Conservation (phyloP, 2,797 vertebrate species). For the Hafferia zeledoni region DNA sequence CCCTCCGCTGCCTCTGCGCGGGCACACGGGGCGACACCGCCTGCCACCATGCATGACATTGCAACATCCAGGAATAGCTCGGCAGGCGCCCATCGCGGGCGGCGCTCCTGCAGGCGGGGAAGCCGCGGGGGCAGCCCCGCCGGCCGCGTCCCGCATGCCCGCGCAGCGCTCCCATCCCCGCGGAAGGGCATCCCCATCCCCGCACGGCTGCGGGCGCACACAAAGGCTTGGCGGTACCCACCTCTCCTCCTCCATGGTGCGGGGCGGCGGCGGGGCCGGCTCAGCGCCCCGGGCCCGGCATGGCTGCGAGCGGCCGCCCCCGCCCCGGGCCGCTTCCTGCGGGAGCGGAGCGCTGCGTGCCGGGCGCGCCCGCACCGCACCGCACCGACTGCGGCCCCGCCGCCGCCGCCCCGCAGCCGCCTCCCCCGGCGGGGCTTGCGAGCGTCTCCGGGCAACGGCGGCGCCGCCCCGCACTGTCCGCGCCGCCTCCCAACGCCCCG, state of each 20-base stretch:
- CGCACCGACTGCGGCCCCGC: constrained; percentile 21
- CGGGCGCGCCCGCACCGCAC: constrained; percentile 44
- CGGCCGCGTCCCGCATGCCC: neutral
- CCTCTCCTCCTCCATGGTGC: constrained; percentile 78
- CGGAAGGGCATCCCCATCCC: neutral
- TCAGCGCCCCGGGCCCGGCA: neutral
- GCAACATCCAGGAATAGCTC: neutral
- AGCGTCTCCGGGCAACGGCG: constrained; percentile 73
- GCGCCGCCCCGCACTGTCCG: neutral
- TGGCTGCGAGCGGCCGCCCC: neutral
- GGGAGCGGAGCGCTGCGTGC: constrained; percentile 63
- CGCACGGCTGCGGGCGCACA: neutral
- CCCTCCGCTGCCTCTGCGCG: accelerated
- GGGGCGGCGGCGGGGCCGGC: constrained; percentile 41
- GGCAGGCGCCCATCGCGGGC: neutral
- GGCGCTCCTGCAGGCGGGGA: neutral
- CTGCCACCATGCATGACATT: constrained; percentile 39
- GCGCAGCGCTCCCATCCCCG: neutral
- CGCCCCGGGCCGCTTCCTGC: constrained; percentile 14
- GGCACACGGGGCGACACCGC: neutral
- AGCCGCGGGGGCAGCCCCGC: accelerated
- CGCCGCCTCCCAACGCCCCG: too few species aligned
- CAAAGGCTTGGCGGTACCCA: constrained; percentile 44
- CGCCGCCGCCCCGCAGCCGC: neutral
- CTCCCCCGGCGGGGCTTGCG: neutral